A percentile compares a stretch with the other conserved stretches of the same genome.
phyloP scores from a whole-genome alignment of 2,888 invertebrate genomes.

The Boloria selene region DNA sequence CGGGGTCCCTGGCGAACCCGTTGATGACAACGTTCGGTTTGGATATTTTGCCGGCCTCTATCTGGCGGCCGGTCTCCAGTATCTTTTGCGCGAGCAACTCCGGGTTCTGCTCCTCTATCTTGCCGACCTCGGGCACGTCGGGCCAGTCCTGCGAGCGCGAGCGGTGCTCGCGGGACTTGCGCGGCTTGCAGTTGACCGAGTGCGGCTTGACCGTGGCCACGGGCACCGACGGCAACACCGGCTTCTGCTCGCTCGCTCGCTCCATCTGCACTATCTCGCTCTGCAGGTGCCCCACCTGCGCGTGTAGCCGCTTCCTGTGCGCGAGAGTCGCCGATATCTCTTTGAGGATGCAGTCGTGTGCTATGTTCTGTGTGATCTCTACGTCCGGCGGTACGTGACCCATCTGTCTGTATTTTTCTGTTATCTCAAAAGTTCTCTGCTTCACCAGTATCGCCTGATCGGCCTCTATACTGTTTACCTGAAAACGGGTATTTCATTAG shows the following conservation, averaged over 20 bases:
- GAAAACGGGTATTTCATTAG: constrained; percentile 41
- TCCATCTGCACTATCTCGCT: constrained; percentile 89
- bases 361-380: constrained; percentile 85
- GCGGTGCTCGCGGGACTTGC: constrained; percentile 86
- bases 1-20: constrained; percentile 63
- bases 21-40: constrained; percentile 73
- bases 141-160: constrained; percentile 95
- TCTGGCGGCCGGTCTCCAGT: constrained; percentile 93
- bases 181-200: constrained; percentile 64
- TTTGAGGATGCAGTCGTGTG: constrained; percentile 91
- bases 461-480: constrained; percentile 86
- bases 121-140: constrained; percentile 93
- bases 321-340: constrained; percentile 93
- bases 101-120: constrained; percentile 95
- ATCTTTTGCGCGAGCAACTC: constrained; percentile 95
- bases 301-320: constrained; percentile 92
- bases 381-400: constrained; percentile 79
- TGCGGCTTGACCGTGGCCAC: constrained; percentile 75
- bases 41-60: constrained; percentile 89
- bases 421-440: constrained; percentile 88
- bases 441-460: constrained; percentile 88
- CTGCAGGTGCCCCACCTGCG: constrained; percentile 90
- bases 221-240: constrained; percentile 60
- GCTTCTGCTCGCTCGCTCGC: constrained; percentile 85
- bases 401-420: constrained; percentile 85